Percentiles rank a stretch among this genome's conserved stretches.
Evolutionary conservation across 2,113 vertebrate species (phyloP).

Genomic region (Oreochromis tanganicae): DNA sequence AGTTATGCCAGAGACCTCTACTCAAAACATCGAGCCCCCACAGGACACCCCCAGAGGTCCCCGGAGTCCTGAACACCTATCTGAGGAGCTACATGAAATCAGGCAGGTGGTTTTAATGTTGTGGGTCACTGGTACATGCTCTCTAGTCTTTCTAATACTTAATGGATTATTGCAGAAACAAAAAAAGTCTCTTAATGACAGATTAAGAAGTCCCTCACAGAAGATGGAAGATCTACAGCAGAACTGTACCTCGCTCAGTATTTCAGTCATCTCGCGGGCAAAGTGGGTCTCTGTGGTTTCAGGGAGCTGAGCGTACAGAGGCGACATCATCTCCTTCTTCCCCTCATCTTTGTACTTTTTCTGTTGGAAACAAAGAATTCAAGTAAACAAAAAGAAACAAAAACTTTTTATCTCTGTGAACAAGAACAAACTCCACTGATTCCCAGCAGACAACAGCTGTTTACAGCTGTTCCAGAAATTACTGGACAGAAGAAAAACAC

Average conservation of each 20-base stretch:
- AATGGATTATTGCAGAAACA: not conserved
- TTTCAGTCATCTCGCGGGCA: slow-evolving; percentile 68
- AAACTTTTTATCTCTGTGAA: no score
- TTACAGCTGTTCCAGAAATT: not conserved
- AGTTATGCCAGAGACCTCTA: no score
- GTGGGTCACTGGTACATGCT: not conserved
- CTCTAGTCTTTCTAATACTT: not conserved
- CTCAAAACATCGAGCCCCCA: not conserved
- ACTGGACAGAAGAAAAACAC: not conserved
- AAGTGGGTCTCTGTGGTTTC: slow-evolving; percentile 82
- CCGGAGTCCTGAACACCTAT: not conserved
- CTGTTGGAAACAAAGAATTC: not conserved
- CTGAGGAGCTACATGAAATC: not conserved
- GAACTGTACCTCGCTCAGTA: slow-evolving; percentile 42
- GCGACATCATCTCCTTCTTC: slow-evolving; percentile 71
- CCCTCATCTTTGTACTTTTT: slow-evolving; percentile 75
- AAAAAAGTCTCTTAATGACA: not conserved
- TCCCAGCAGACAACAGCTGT: not conserved
- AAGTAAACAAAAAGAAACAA: not conserved
- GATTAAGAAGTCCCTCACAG: not conserved
- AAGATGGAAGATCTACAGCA: not conserved
- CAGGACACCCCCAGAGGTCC: not conserved
- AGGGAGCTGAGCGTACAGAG: slow-evolving; percentile 81
- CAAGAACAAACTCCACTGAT: not conserved
- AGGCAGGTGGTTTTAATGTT: not conserved